phyloP scores from a whole-genome alignment of 2,888 invertebrate genomes.

The Theretra japonica region DNA sequence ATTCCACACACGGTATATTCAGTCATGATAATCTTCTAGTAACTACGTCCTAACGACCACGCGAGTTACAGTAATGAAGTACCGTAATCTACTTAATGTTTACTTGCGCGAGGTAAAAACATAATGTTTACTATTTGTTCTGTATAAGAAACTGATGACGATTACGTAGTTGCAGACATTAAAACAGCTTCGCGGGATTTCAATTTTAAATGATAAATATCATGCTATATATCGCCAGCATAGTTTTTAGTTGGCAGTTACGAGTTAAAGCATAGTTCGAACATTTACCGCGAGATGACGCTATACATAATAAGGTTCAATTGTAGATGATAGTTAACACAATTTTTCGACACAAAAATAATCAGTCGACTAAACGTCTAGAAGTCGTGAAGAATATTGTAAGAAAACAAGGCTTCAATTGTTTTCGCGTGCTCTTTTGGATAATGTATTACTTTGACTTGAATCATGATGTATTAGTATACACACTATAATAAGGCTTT shows the following conservation, averaged over 20 bases:
- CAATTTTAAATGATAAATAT: not conserved
- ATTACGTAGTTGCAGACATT: not conserved
- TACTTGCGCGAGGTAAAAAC: not conserved
- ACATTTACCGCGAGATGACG: too few relatives aligned
- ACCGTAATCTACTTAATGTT: slow-evolving; percentile 6
- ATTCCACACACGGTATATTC: not conserved
- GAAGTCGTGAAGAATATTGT: too few relatives aligned
- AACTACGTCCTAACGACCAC: slow-evolving; percentile 9
- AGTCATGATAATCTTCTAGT: slow-evolving; percentile 12
- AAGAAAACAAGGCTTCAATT: too few relatives aligned
- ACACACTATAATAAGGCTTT: too few relatives aligned
- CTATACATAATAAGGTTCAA: too few relatives aligned
- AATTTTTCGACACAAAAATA: too few relatives aligned
- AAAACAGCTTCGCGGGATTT: not conserved
- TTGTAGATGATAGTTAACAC: too few relatives aligned
- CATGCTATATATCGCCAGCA: not conserved
- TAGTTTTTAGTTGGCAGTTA: too few relatives aligned
- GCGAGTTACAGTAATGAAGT: slow-evolving; percentile 7
- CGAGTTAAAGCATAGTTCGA: not conserved
- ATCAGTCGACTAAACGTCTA: too few relatives aligned
- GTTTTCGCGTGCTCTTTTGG: too few relatives aligned
- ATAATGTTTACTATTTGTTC: not conserved
- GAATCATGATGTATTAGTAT: too few relatives aligned
- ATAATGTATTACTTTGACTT: too few relatives aligned
- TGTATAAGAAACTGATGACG: slow-evolving; percentile 11